These are phyloP conservation scores for Microhierax caerulescens DNA, from an alignment of 2,797 vertebrate species.

Conservation along the genomic window DNA sequence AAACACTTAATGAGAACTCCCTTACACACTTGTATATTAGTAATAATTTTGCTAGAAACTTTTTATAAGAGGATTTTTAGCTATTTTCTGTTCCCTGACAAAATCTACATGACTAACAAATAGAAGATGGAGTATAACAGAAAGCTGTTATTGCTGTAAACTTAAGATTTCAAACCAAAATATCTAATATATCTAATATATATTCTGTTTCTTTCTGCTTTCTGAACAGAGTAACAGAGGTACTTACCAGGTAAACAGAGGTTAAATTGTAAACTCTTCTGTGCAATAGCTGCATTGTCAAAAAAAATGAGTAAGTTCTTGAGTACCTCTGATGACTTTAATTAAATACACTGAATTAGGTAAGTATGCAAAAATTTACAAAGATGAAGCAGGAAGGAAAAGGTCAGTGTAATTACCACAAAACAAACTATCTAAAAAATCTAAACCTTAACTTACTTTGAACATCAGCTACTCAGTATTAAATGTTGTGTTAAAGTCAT, in stretches of 20 bases:
- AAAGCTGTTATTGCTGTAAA: background rate
- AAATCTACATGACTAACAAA: background rate
- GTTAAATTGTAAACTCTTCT: background rate
- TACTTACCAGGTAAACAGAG: background rate
- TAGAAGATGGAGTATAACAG: background rate
- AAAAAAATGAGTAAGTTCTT: background rate
- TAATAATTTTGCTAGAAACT: background rate
- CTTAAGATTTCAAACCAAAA: background rate
- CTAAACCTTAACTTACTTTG: background rate
- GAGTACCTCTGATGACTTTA: background rate
- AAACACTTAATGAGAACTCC: background rate
- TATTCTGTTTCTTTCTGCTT: background rate
- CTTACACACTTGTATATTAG: background rate
- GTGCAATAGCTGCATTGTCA: background rate
- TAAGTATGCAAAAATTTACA: background rate
- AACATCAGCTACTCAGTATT: background rate
- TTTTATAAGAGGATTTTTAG: background rate
- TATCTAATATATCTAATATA: background rate
- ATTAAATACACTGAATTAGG: background rate
- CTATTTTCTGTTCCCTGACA: background rate
- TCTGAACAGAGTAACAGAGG: no score
- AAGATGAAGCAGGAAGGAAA: background rate
- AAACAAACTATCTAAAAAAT: background rate
- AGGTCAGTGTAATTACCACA: background rate
- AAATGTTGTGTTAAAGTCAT: background rate